phyloP scores from a whole-genome alignment of 2,888 invertebrate genomes.

The Erannis defoliaria region DNA sequence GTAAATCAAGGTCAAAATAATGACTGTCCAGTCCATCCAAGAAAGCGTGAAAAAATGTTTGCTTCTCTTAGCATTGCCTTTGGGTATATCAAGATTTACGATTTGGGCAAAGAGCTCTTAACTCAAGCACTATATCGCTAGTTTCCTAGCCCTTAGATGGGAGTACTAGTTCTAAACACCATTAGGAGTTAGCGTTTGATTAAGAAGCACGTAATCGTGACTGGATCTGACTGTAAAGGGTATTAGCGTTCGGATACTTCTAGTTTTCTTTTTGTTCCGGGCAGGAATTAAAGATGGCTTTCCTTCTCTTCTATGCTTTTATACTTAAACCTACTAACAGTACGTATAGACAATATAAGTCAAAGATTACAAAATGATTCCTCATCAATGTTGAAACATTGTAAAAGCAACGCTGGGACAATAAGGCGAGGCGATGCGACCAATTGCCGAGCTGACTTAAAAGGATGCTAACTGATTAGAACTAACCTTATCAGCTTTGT shows the following conservation, averaged over 20 bases:
- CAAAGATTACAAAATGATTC: too few relatives aligned
- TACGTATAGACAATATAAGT: too few relatives aligned
- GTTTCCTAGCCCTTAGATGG: slow-evolving; percentile 23
- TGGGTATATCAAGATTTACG: slow-evolving; percentile 11
- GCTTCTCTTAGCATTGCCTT: background rate
- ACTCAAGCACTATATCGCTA: slow-evolving; percentile 9
- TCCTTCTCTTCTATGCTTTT: background rate
- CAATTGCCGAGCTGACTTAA: too few relatives aligned
- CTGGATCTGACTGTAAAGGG: background rate
- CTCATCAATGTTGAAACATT: too few relatives aligned
- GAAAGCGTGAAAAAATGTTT: background rate
- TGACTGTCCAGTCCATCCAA: accelerated
- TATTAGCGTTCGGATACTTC: slow-evolving; percentile 13
- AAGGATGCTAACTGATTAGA: too few relatives aligned
- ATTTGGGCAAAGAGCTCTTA: slow-evolving; percentile 4
- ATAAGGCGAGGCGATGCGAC: too few relatives aligned
- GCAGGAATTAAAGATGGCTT: background rate
- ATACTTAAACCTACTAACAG: background rate
- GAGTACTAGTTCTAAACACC: slow-evolving; percentile 37
- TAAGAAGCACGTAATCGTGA: slow-evolving; percentile 31
- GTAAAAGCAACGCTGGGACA: too few relatives aligned
- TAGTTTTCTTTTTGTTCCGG: slow-evolving; percentile 10
- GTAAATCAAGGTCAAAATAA: background rate
- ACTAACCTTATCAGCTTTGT: too few relatives aligned
- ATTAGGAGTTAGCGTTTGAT: slow-evolving; percentile 40